phyloP scores from a whole-genome alignment of 2,113 vertebrate genomes.

The Osmerus eperlanus region DNA sequence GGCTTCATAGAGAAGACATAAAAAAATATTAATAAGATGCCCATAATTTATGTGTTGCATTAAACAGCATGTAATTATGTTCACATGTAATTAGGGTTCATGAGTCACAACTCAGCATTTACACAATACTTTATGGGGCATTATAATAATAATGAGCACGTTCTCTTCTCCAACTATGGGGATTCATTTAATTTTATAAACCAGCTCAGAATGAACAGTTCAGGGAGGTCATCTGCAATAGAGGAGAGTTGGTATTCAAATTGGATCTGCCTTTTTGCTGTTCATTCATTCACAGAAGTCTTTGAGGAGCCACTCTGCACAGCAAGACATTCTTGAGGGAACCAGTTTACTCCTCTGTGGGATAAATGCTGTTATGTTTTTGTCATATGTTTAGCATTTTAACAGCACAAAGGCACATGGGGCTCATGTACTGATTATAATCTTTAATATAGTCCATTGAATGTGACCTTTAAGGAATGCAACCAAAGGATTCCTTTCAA shows the following conservation, averaged over 20 bases:
- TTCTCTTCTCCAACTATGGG: background rate
- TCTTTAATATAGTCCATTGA: background rate
- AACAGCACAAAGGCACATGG: background rate
- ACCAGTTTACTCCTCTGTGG: background rate
- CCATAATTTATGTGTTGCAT: background rate
- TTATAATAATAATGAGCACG: background rate
- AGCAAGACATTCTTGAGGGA: background rate
- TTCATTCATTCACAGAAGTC: background rate
- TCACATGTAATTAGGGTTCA: background rate
- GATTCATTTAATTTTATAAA: background rate
- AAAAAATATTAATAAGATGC: background rate
- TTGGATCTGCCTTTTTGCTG: background rate
- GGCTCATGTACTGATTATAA: background rate
- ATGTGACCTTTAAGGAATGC: background rate
- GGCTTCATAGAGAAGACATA: background rate
- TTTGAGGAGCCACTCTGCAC: background rate
- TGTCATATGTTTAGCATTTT: background rate
- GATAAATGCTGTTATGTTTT: background rate
- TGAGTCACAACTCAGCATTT: background rate
- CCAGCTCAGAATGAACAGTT: background rate
- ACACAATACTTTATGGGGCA: background rate
- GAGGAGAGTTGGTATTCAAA: background rate
- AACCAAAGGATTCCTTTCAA: background rate
- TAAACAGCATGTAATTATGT: background rate
- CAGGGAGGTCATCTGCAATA: background rate